Conservation (phyloP, 1,140 invertebrate genomes). For the Lucilia cuprina region DNA sequence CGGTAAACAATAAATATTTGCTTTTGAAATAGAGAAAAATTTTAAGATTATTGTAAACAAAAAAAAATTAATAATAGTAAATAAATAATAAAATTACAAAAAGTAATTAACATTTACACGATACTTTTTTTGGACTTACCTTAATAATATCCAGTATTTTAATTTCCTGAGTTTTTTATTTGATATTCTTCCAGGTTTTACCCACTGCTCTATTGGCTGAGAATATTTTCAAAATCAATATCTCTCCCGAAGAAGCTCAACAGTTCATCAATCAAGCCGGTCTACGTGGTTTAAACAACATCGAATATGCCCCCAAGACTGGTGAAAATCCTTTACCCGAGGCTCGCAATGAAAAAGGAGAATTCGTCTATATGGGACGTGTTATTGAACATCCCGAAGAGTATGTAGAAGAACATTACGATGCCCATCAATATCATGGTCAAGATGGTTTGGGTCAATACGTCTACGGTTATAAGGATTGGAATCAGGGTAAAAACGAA, state of each 20-base stretch:
- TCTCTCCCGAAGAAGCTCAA: slow-evolving; percentile 70
- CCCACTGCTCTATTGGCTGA: slow-evolving; percentile 47
- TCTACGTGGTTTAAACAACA: slow-evolving; percentile 53
- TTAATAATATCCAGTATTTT: no score
- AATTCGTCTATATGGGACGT: slow-evolving; percentile 68
- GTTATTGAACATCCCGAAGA: slow-evolving; percentile 70
- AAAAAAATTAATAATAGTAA: no score
- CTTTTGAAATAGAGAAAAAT: neutral
- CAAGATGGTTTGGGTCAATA: slow-evolving; percentile 72
- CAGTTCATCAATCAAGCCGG: slow-evolving; percentile 63
- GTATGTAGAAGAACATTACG: slow-evolving; percentile 71
- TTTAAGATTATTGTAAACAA: no score
- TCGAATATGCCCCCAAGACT: slow-evolving; percentile 65
- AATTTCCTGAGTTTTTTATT: neutral
- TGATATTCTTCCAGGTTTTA: slow-evolving; percentile 43
- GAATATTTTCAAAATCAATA: slow-evolving; percentile 65
- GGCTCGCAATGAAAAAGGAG: slow-evolving; percentile 63
- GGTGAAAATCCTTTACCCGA: slow-evolving; percentile 64
- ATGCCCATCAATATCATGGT: slow-evolving; percentile 71
- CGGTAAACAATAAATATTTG: neutral
- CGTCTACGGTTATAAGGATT: slow-evolving; percentile 70
- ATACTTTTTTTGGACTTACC: neutral
- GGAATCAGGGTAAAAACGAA: slow-evolving; percentile 69
- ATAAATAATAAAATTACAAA: neutral
- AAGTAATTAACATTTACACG: neutral